Base-by-base conservation (phyloP, 2,888 invertebrate genomes). In the Xanthia icteritia region DNA sequence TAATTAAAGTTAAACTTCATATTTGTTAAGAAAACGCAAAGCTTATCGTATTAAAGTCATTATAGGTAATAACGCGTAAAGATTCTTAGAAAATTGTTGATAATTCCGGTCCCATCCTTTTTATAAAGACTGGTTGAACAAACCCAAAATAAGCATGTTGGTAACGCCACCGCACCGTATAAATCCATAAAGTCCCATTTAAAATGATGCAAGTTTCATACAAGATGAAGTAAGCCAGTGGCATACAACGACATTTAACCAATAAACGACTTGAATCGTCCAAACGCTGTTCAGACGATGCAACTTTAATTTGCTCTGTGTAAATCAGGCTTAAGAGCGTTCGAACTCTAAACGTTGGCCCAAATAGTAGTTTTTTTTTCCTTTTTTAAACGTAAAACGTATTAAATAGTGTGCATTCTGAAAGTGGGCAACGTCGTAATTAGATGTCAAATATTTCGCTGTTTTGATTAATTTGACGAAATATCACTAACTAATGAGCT, bases 1-100 rank as follows among this genome's bases (percentile, higher is more conserved):
- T 63, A n/a, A 58, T 77, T 51, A 61, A 15, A 42, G 3, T 15
- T 5, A 66, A 45, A 66, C 5, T 83, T 69, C 1, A 23, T 23
- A 1, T 27, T 27, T n/a, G 2, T 58, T 51, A 42, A 54, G 27
- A 60, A 4, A 79, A 77, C 56, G 48, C 63, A 1, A 54, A 61
- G 13, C 31, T 56, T 27, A 56, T 27, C 56, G 13, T 56, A 56
- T 56, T 27, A 13, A n/a, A 56, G n/a, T 56, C 56, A 54, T 54
- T 54, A 45, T 2, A 54, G 9, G 23, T n/a, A n/a, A 11, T 56
- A n/a, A 23, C 2, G 23, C 23, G 9, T 51, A 51, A 27, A n/a
- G 13, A 56, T 56, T n/a, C 13, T 56, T 15, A 56, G 13, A 56
- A 56, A 56, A 27, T 56, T 11, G n/a, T n/a, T n/a, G 1, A n/a